Percentiles rank a stretch among this genome's conserved stretches.
Conservation (phyloP, 2,113 vertebrate genomes). For the Ailurus styani region DNA sequence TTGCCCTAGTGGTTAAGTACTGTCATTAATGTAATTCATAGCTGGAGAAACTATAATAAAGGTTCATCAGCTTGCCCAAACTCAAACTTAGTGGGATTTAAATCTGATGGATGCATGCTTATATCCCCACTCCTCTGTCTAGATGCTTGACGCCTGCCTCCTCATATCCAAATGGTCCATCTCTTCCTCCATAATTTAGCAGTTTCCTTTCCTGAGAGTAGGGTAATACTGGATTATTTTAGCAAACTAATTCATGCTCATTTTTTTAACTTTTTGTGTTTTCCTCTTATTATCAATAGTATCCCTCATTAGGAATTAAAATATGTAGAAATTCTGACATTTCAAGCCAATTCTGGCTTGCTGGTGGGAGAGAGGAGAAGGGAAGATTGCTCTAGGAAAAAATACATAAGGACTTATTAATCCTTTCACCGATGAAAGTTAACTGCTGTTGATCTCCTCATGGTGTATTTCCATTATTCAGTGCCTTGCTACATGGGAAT, state of each 20-base stretch:
- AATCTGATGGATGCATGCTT: rapidly evolving
- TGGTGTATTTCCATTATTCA: constrained; percentile 72
- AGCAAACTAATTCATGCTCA: neutral
- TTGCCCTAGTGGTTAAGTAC: neutral
- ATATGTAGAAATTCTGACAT: neutral
- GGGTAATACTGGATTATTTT: neutral
- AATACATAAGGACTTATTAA: neutral
- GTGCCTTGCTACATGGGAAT: constrained; percentile 97
- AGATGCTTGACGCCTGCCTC: neutral
- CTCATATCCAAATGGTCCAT: neutral
- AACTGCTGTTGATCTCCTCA: neutral
- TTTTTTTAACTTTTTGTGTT: neutral
- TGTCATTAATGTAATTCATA: neutral
- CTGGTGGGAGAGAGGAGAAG: neutral
- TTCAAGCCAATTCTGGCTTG: neutral
- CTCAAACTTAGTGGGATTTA: neutral
- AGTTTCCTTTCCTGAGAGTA: neutral
- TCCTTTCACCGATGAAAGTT: neutral
- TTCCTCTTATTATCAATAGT: neutral
- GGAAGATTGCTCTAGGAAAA: neutral
- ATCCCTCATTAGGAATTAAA: neutral
- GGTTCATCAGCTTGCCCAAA: neutral
- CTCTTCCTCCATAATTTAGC: neutral
- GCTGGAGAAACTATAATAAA: neutral
- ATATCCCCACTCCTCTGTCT: neutral